Evolutionary conservation across 2,113 vertebrate species (phyloP), one percentile per base, ranked within the genome.

Genomic region (Trematocara macrostoma): DNA sequence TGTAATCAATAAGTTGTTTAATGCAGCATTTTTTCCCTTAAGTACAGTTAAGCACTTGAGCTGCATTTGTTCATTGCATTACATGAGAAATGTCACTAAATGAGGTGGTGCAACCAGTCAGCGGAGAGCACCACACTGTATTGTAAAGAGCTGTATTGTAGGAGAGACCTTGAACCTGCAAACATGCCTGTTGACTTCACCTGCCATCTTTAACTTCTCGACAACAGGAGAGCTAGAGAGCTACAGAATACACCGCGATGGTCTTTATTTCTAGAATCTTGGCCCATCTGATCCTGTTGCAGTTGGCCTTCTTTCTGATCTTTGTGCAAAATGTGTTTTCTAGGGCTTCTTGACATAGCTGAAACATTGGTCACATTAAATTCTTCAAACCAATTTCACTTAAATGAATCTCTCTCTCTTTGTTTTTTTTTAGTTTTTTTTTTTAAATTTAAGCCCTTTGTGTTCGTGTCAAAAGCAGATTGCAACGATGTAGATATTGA

Each of bases 401-500:
- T 23, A 81, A 56, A 82, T 47, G 56, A 81, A 90, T 92, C 89
- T 78, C 81, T 86, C 80, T 87, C 38, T n/a, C 10, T 64, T 26
- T 11, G 38, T 2, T n/a, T 2, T 12, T n/a, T 64, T 4, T 29
- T 29, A 29, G 26, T 29, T 0, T n/a, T n/a, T 18, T 11, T 34
- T 4, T 16, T 34, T 59, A 23, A 56, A 85, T 86, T 76, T 67
- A 35, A 6, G 79, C 8, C 16, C 11, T 89, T 93, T 94, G 10
- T 88, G 89, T 89, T 78, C 83, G 81, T 92, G 93, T 95, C 91
- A 92, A 90, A 89, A 91, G 85, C 89, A 90, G 94, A 94, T 95
- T 93, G 93, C 91, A 91, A 69, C 87, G 92, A 90, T 94, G 95
- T 95, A 92, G 87, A 81, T 95, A 96, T 96, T 79, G 95, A 96